Evolutionary conservation across 1,140 invertebrate species (phyloP), one percentile per base, ranked within the genome.

Genomic region (Nomia melanderi): DNA sequence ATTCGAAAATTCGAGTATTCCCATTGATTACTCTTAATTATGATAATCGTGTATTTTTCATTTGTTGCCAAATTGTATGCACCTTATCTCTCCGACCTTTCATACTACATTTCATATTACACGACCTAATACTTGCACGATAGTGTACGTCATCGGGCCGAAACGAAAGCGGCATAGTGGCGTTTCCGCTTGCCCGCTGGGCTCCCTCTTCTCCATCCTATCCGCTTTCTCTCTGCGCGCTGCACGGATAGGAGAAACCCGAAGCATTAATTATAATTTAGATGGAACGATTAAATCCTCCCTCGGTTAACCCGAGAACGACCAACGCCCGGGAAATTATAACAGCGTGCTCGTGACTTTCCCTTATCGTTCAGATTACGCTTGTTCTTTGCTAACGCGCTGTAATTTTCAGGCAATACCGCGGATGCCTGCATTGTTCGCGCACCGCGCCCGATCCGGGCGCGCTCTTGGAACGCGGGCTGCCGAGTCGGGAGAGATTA

Each of bases 211-310:
- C n/a, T n/a, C n/a, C n/a, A n/a, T n/a, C n/a, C n/a, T n/a, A n/a
- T n/a, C n/a, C n/a, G n/a, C n/a, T n/a, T n/a, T n/a, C n/a, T n/a
- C n/a, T n/a, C n/a, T n/a, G n/a, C n/a, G n/a, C n/a, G 41, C 41
- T 17, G 41, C 39, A 14, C 39, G 17, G 11, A 25, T 53, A 0
- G 27, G 27, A 23, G 14, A 44, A 20, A 60, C 29, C 29, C n/a
- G 29, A 47, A 50, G 39, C 69, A 47, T 71, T 64, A 73, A 73
- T 73, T 73, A 53, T 31, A 64, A 63, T 54, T 39, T 12, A 36
- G 33, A 23, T 11, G 44, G 7, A 63, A 36, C 57, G 17, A 63
- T 39, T 39, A 54, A 64, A 53, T 47, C 20, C 41, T n/a, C n/a
- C 12, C 20, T n/a, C 3, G 39, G 20, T 31, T 39, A 23, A 39